Conservation (phyloP, 2,797 vertebrate species). For the Remorina albescens region DNA sequence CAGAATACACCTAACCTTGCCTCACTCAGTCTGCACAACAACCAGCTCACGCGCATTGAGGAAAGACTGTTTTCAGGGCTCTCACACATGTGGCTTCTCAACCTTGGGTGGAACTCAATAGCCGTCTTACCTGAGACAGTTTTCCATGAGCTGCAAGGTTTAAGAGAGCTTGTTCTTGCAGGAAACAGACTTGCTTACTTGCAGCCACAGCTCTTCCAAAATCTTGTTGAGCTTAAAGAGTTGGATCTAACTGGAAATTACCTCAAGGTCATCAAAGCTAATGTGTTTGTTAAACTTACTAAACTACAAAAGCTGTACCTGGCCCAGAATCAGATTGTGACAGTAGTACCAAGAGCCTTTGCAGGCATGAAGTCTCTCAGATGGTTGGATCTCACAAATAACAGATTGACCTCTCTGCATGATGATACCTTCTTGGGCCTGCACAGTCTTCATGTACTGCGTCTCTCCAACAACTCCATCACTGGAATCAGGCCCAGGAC, state of each 20-base stretch:
- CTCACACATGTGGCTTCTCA: slow-evolving; percentile 92
- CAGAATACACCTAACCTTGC: slow-evolving; percentile 89
- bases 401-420: slow-evolving; percentile 87
- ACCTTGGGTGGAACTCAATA: slow-evolving; percentile 94
- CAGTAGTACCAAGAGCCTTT: slow-evolving; percentile 92
- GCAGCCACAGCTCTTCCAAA: slow-evolving; percentile 92
- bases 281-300: slow-evolving; percentile 90
- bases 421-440: slow-evolving; percentile 94
- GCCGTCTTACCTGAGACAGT: slow-evolving; percentile 89
- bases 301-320: slow-evolving; percentile 96
- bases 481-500: slow-evolving; percentile 86
- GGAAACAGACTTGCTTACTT: slow-evolving; percentile 95
- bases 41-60: slow-evolving; percentile 91
- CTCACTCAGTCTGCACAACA: slow-evolving; percentile 93
- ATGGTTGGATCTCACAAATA: slow-evolving; percentile 96
- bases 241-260: slow-evolving; percentile 92
- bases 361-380: slow-evolving; percentile 92
- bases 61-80: slow-evolving; percentile 91
- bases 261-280: slow-evolving; percentile 91
- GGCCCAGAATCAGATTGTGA: slow-evolving; percentile 91
- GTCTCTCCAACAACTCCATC: slow-evolving; percentile 93
- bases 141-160: slow-evolving; percentile 90
- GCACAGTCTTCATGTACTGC: slow-evolving; percentile 91
- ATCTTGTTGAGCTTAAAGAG: slow-evolving; percentile 92
- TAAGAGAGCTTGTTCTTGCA: slow-evolving; percentile 92